A percentile compares a stretch with the other conserved stretches of the same genome.
Conservation (phyloP, 1,140 invertebrate genomes). For the Tribolium madens region DNA sequence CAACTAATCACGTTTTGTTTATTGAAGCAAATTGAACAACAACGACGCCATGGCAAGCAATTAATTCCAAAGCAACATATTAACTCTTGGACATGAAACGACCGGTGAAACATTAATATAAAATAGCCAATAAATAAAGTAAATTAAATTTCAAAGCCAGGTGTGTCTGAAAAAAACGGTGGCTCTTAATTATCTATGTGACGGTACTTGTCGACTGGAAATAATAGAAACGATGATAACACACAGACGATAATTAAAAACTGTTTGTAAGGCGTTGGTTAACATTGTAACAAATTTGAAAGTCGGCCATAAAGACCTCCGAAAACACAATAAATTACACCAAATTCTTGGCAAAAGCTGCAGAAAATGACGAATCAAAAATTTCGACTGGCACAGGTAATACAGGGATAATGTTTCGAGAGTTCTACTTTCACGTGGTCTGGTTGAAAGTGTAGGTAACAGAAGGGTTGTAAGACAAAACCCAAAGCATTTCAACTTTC, state of each 20-base stretch:
- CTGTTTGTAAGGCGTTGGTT: background rate
- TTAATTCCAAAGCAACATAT: conserved; percentile 10
- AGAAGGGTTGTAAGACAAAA: background rate
- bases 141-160: conserved; percentile 18
- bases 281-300: conserved; percentile 4
- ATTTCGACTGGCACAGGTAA: conserved; percentile 9
- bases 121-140: conserved; percentile 16
- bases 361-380: conserved; percentile 30
- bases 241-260: background rate
- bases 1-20: conserved; percentile 6
- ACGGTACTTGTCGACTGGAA: background rate
- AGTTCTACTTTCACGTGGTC: conserved; percentile 20
- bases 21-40: conserved; percentile 10
- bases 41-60: background rate
- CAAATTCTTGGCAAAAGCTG: conserved; percentile 2
- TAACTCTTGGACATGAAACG: background rate
- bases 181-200: background rate
- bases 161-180: conserved; percentile 7
- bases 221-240: background rate
- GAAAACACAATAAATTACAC: conserved; percentile 37
- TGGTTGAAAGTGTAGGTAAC: background rate
- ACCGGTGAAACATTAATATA: conserved; percentile 6
- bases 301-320: background rate
- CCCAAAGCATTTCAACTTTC: background rate
- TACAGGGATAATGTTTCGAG: conserved; percentile 14